phyloP scores from a whole-genome alignment of 2,797 vertebrate genomes.

The Sebastes miniatus region DNA sequence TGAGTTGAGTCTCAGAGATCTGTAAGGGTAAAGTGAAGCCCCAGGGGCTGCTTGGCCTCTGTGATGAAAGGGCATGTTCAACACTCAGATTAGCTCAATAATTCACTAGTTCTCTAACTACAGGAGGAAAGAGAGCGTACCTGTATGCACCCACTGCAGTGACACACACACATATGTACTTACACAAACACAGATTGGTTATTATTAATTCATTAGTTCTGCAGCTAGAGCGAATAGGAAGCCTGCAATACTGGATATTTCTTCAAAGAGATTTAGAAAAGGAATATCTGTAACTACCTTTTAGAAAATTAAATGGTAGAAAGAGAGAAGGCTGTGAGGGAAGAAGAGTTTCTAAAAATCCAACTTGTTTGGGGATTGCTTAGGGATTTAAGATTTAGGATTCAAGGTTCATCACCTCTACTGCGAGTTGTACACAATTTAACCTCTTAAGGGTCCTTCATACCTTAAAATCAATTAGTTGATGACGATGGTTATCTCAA shows the following conservation, averaged over 20 bases:
- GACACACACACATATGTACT: neutral
- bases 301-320: neutral
- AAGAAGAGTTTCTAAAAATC: neutral
- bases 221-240: slow-evolving; percentile 2
- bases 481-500: neutral
- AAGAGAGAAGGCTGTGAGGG: neutral
- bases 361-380: neutral
- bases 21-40: slow-evolving; percentile 42
- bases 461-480: neutral
- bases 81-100: slow-evolving; percentile 57
- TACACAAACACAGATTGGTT: neutral
- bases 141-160: slow-evolving; percentile 6
- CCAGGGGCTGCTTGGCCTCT: slow-evolving; percentile 35
- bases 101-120: slow-evolving; percentile 49
- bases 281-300: too few species aligned
- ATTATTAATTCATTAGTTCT: slow-evolving; percentile 28
- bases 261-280: neutral
- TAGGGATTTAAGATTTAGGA: neutral
- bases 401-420: neutral
- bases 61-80: slow-evolving; percentile 49
- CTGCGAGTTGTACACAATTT: neutral
- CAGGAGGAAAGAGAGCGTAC: slow-evolving; percentile 5
- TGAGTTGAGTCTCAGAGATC: slow-evolving; percentile 25
- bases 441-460: neutral
- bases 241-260: neutral